Evolutionary conservation across 2,113 vertebrate species (phyloP).

Genomic region (Polypterus senegalus): DNA sequence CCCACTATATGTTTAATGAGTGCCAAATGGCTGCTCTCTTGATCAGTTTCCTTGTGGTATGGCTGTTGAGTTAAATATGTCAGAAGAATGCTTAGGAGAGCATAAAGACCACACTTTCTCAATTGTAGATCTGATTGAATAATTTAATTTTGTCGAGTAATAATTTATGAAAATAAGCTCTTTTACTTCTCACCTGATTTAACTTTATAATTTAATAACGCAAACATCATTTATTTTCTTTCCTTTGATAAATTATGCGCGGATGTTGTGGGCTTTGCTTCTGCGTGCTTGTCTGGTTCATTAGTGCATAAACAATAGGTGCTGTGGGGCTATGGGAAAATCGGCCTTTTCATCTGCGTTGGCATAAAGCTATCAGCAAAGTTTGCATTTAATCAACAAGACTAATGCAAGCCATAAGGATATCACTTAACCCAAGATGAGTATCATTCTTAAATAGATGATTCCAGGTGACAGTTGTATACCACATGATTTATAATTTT

Average conservation of each 20-base stretch:
- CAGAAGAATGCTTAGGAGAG: conserved; percentile 1
- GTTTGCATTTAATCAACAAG: no score
- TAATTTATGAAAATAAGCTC: conserved; percentile 24
- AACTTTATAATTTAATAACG: conserved; percentile 16
- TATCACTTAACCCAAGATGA: no score
- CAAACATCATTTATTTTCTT: conserved; percentile 6
- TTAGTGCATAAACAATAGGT: conserved; percentile 10
- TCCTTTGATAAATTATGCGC: conserved; percentile 10
- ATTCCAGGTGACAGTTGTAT: no score
- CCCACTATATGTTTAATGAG: no score
- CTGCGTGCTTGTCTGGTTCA: conserved; percentile 6
- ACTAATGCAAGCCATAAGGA: no score
- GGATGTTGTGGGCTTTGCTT: conserved; percentile 7
- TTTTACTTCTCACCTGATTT: conserved; percentile 19
- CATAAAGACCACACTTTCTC: conserved; percentile 9
- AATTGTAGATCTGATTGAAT: conserved; percentile 12
- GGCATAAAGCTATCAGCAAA: no score
- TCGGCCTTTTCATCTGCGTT: neutral
- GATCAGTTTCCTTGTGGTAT: conserved; percentile 17
- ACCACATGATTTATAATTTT: no score
- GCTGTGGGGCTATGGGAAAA: conserved; percentile 5
- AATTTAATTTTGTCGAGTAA: conserved; percentile 15
- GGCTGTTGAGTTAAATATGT: conserved; percentile 6
- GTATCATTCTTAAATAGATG: no score
- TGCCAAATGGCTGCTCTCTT: conserved; percentile 7